Percentiles rank a stretch among this genome's conserved stretches.
Evolutionary conservation across 2,888 invertebrate genomes (phyloP).

Genomic region (Trachelus tabidus): DNA sequence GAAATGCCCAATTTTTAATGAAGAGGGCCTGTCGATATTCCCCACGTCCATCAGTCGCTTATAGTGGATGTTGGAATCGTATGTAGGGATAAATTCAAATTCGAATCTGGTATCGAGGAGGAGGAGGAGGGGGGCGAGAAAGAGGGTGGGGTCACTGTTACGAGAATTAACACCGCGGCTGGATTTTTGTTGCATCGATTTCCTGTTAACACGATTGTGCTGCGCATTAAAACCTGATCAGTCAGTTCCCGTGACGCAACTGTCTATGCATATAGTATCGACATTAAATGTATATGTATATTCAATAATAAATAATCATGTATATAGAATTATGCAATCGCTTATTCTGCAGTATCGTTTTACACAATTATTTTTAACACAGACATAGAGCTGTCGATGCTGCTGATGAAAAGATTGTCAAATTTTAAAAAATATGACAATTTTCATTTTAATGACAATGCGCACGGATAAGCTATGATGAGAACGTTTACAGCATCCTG

Average conservation of each 20-base stretch:
- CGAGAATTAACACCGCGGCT: conserved; percentile 42
- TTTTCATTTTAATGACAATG: neutral
- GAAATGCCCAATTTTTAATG: conserved; percentile 44
- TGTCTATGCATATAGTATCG: neutral
- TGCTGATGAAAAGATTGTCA: neutral
- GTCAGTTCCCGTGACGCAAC: conserved; percentile 14
- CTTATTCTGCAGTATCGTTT: neutral
- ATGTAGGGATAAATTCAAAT: neutral
- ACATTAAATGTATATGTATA: neutral
- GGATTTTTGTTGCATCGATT: conserved; percentile 47
- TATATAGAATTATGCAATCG: neutral
- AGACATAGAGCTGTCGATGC: neutral
- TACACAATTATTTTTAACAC: neutral
- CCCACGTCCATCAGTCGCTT: conserved; percentile 42
- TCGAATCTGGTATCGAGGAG: neutral
- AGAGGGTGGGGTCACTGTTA: conserved; percentile 34
- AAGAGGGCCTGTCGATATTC: conserved; percentile 51
- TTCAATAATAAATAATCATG: too few relatives aligned
- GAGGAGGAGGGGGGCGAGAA: neutral
- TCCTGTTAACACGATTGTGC: conserved; percentile 48
- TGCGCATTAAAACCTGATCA: conserved; percentile 19
- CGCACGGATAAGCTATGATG: neutral
- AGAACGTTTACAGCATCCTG: neutral
- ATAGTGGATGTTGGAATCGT: conserved; percentile 22
- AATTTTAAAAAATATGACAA: neutral